Evolutionary conservation across 1,140 invertebrate genomes (phyloP), one percentile per base, ranked within the genome.

Genomic region (Hylaeus volcanicus): DNA sequence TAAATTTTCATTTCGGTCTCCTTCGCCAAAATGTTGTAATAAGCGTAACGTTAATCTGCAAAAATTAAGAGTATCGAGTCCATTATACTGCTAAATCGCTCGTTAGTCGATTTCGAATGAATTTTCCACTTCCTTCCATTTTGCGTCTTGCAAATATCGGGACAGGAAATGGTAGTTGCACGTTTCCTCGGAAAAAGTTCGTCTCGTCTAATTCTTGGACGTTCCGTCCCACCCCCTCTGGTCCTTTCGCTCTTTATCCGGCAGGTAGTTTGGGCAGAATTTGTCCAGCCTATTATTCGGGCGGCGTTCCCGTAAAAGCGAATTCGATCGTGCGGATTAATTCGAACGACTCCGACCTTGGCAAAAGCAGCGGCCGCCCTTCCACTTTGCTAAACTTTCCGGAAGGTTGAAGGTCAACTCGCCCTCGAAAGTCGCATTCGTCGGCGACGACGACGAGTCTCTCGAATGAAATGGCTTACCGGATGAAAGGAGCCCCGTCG

Each of bases 401-500:
- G 51, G 66, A 81, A 84, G 82, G 12, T 79, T 65, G 66, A 81
- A 87, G 86, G 85, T 87, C 82, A 87, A 84, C 82, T 86, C 81
- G 65, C 66, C 56, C 60, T 78, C 60, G 63, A 53, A 64, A 71
- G 60, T 71, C 64, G 68, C 73, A 68, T 72, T 85, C 69, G 51
- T 66, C 37, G 58, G 6, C 70, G 64, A 37, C 61, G 75, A 64
- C 80, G 61, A 69, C 85, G 77, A 83, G 77, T 82, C 75, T 65
- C 85, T 55, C 81, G 83, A 81, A 82, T 83, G 82, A 83, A 85
- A 87, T 61, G 88, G 80, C 79, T 83, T 56, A 26, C 8, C 77
- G 63, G 86, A 87, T 86, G 79, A 87, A 87, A 87, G 82, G 78
- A 86, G 64, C 55, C 39, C 80, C 81, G 83, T 79, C 79, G 72